These are phyloP conservation scores for Xenopus borealis DNA, from an alignment of 2,113 vertebrate genomes.

Conservation along the genomic window DNA sequence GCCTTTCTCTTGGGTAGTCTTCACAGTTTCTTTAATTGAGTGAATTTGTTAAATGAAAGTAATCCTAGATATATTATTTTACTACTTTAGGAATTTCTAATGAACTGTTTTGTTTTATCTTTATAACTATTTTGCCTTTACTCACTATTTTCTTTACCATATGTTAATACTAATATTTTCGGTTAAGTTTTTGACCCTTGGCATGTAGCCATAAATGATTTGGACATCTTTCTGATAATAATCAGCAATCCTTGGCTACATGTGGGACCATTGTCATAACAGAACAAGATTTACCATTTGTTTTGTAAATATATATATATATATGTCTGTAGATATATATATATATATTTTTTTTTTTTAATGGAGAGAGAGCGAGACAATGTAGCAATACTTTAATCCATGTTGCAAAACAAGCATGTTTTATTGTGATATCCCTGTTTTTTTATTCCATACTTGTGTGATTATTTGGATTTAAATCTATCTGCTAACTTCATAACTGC, in stretches of 20 bases:
- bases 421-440: not conserved
- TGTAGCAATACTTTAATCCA: not conserved
- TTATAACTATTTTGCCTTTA: not conserved
- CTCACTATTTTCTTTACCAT: not conserved
- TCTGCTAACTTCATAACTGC: not conserved
- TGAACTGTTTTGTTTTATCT: slow-evolving; percentile 13
- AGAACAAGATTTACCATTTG: not conserved
- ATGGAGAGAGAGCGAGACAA: too few species aligned
- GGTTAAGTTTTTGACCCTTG: slow-evolving; percentile 5
- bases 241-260: not conserved
- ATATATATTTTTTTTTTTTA: too few species aligned
- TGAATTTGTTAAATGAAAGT: slow-evolving; percentile 47
- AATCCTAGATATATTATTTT: slow-evolving; percentile 38
- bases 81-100: slow-evolving; percentile 21
- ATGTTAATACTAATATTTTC: slow-evolving; percentile 11
- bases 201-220: slow-evolving; percentile 2
- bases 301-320: too few species aligned
- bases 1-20: slow-evolving; percentile 51
- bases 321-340: not conserved
- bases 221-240: slow-evolving; percentile 9
- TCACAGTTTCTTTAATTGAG: slow-evolving; percentile 35
- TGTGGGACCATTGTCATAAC: not conserved
- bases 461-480: not conserved
- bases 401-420: not conserved
- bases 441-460: not conserved